Evolutionary conservation across 1,140 invertebrate genomes (phyloP).

Genomic region (Trichogramma pretiosum): DNA sequence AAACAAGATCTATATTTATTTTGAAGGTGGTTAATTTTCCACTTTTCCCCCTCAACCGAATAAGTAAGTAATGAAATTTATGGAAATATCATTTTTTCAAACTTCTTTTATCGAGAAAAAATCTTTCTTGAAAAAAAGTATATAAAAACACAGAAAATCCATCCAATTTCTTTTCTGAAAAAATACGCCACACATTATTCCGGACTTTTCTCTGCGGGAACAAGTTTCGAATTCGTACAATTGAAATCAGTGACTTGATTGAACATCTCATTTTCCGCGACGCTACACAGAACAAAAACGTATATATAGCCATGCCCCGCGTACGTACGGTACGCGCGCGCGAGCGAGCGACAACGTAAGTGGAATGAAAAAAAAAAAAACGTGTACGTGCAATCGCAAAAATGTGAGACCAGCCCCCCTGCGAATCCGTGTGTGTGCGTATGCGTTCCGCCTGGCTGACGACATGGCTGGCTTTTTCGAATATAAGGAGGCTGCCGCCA

Average conservation of each 20-base stretch:
- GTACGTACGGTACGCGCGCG: too few relatives aligned
- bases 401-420: background rate
- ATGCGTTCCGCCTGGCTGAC: slow-evolving; percentile 5
- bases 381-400: background rate
- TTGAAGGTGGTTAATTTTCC: too few relatives aligned
- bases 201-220: slow-evolving; percentile 14
- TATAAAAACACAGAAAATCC: background rate
- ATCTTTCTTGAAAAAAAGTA: too few relatives aligned
- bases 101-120: too few relatives aligned
- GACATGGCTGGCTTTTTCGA: background rate
- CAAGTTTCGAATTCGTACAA: slow-evolving; percentile 16
- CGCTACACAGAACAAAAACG: background rate
- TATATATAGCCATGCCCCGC: too few relatives aligned
- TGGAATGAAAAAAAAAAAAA: slow-evolving; percentile 3
- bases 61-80: too few relatives aligned
- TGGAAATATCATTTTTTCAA: too few relatives aligned
- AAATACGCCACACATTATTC: too few relatives aligned
- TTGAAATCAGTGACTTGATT: too few relatives aligned
- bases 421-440: background rate
- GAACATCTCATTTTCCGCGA: slow-evolving; percentile 1
- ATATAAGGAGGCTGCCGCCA: background rate
- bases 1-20: too few relatives aligned
- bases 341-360: background rate
- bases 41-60: too few relatives aligned
- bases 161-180: too few relatives aligned